These are phyloP conservation scores for Telenomus remus DNA, from an alignment of 1,140 invertebrate species.

Conservation along the genomic window DNA sequence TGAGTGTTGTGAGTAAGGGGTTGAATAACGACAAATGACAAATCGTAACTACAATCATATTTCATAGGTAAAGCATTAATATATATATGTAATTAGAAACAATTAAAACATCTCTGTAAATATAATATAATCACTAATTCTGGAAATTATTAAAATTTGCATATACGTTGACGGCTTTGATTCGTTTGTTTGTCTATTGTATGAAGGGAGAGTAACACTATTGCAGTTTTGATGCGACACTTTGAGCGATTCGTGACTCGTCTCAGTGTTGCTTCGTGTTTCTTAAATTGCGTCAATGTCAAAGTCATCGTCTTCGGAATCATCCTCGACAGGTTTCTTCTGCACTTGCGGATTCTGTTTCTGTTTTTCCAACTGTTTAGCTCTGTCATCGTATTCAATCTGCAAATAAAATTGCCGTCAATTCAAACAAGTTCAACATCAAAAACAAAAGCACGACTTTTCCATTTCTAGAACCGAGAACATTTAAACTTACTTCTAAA, in stretches of 20 bases:
- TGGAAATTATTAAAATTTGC: conserved; percentile 65
- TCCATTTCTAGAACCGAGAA: too few relatives aligned
- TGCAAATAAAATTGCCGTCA: conserved; percentile 60
- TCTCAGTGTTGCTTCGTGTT: conserved; percentile 17
- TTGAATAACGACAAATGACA: neutral
- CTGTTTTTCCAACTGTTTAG: conserved; percentile 84
- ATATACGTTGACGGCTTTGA: conserved; percentile 38
- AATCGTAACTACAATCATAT: conserved; percentile 56
- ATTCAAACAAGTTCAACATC: neutral
- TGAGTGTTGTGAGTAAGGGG: too few relatives aligned
- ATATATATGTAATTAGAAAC: conserved; percentile 50
- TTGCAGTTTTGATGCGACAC: conserved; percentile 37
- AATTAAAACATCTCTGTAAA: conserved; percentile 54
- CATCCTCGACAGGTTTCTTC: conserved; percentile 75
- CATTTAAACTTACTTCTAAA: conserved; percentile 74
- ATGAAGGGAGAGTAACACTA: conserved; percentile 59
- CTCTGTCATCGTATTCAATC: conserved; percentile 93
- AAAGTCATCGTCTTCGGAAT: conserved; percentile 87
- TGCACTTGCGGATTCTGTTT: conserved; percentile 72
- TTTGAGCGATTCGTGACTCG: conserved; percentile 50
- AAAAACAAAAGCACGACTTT: too few relatives aligned
- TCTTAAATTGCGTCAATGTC: conserved; percentile 93
- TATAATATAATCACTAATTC: conserved; percentile 57
- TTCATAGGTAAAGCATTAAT: conserved; percentile 61
- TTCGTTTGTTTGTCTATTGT: conserved; percentile 56